Base-by-base conservation (phyloP, 2,113 vertebrate species). In the Strix uralensis region DNA sequence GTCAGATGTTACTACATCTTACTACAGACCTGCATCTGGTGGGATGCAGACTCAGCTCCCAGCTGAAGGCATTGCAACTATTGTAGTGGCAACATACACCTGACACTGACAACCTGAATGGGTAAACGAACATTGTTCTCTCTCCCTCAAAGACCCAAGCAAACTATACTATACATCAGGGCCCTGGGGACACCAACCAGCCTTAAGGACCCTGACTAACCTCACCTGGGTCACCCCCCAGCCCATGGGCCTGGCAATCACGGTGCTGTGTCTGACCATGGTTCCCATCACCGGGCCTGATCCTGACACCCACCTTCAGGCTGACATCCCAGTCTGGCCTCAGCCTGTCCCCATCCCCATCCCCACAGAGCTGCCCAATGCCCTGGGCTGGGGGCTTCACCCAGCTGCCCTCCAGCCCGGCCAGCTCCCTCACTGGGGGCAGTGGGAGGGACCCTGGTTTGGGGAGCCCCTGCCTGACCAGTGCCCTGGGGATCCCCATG, bases 341-440 rank as follows among this genome's bases (percentile, higher is more conserved):
- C 49, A 81, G 74, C 10, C 8, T 46, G 44, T 46, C 44, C 44
- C 46, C 5, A 2, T 57, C 11, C 47, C 46, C 21, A 34, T 42
- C 27, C 21, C 58, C 15, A 20, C 4, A 17, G 30, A 36, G 52
- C 27, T 54, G 51, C 69, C 23, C 0, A 0, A 6, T 65, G n/a
- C 25, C 34, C 34, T 20, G 22, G 11, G 6, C 73, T 75, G 11
- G 20, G 46, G 7, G 6, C 25, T 72, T 19, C 4, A 2, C 36
- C 19, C 9, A 2, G 13, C 30, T 69, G 62, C 5, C 15, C 74
- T 51, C 17, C 23, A 54, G 30, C 32, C 55, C 71, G n/a, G 40
- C 49, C 86, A 67, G 19, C 13, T 77, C 42, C 42, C 15, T 71
- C 67, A 47, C 26, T 57, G 57, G 19, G 21, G 34, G 17, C 1